These are phyloP conservation scores for Coregonus sp. DNA, from an alignment of 2,797 vertebrate genomes.

Conservation along the genomic window DNA sequence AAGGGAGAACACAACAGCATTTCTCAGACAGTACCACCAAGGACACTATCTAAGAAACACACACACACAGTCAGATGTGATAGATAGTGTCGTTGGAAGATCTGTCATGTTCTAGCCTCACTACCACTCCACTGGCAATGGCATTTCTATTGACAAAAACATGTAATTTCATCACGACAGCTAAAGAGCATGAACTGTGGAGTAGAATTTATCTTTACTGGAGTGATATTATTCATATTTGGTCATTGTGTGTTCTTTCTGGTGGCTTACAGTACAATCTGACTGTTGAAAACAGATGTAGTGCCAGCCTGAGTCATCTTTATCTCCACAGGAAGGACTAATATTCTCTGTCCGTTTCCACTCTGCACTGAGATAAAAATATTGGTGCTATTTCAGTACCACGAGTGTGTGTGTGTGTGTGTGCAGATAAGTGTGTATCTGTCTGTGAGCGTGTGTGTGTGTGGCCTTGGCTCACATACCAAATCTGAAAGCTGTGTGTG, in stretches of 20 bases:
- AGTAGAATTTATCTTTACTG: not conserved
- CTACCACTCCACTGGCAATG: not conserved
- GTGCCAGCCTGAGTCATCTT: not conserved
- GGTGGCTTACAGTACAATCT: not conserved
- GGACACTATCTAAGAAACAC: not conserved
- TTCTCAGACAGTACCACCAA: not conserved
- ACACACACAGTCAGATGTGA: not conserved
- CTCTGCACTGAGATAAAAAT: not conserved
- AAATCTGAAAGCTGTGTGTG: slow-evolving; percentile 1
- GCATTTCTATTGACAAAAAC: not conserved
- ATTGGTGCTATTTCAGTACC: not conserved
- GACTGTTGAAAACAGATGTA: not conserved
- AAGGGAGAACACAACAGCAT: not conserved
- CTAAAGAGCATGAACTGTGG: not conserved
- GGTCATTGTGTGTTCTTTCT: not conserved
- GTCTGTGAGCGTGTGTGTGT: not conserved
- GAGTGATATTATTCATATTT: not conserved
- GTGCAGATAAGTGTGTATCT: not conserved
- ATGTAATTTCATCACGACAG: not conserved
- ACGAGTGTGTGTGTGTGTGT: not conserved
- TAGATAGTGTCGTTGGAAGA: slow-evolving; percentile 3
- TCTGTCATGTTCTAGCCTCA: not conserved
- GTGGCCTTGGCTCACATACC: not conserved
- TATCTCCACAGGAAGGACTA: not conserved
- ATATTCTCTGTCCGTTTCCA: not conserved